Conservation (phyloP, 2,888 invertebrate species). For the Dicyrtomina minuta region DNA sequence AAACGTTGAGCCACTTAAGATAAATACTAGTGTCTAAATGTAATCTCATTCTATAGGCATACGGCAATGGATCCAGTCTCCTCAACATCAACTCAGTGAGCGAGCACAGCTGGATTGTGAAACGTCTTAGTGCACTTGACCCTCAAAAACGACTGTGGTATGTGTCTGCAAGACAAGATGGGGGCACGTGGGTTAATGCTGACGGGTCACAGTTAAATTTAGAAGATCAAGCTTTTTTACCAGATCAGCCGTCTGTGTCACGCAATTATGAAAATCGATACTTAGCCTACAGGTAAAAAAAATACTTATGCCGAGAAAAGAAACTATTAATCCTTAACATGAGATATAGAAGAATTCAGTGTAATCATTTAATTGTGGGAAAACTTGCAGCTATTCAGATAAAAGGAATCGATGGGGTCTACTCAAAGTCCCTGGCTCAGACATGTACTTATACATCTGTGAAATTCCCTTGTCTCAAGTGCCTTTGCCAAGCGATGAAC, state of each 20-base stretch:
- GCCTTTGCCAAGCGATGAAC: conserved; percentile 67
- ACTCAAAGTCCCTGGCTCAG: conserved; percentile 74
- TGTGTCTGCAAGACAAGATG: conserved; percentile 66
- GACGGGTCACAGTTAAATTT: conserved; percentile 77
- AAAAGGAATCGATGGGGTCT: conserved; percentile 79
- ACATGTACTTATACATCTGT: conserved; percentile 79
- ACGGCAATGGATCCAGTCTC: conserved; percentile 69
- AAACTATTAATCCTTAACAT: background rate
- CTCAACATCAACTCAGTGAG: conserved; percentile 76
- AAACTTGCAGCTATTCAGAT: conserved; percentile 60
- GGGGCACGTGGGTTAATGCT: conserved; percentile 75
- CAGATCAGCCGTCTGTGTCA: conserved; percentile 57
- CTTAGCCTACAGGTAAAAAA: conserved; percentile 72
- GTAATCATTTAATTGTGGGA: conserved; percentile 1
- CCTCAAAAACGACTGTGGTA: conserved; percentile 86
- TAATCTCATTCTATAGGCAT: conserved; percentile 63
- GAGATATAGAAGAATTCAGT: background rate
- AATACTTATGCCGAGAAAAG: too few relatives aligned
- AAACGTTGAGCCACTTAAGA: background rate
- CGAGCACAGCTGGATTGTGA: conserved; percentile 83
- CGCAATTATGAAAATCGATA: conserved; percentile 66
- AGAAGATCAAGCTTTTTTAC: conserved; percentile 79
- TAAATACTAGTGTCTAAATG: background rate
- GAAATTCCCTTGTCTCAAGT: conserved; percentile 77
- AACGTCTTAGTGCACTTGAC: conserved; percentile 78